Conservation (phyloP, 2,888 invertebrate species). For the Monopis laevigella region DNA sequence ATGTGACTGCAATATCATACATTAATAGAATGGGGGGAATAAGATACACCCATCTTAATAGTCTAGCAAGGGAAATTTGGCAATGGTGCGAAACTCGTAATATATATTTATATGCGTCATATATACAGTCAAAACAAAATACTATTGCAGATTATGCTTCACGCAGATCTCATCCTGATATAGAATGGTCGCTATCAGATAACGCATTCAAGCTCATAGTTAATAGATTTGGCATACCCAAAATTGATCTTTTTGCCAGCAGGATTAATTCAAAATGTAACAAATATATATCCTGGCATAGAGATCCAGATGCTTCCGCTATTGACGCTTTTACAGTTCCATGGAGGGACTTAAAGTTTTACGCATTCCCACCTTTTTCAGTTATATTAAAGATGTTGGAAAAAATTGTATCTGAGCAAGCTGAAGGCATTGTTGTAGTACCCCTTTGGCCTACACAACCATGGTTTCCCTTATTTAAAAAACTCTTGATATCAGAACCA, state of each 20-base stretch:
- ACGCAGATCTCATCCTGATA: no score
- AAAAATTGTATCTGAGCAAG: conserved; percentile 14
- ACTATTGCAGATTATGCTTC: background rate
- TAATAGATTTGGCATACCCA: no score
- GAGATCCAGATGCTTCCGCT: conserved; percentile 18
- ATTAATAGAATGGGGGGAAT: no score
- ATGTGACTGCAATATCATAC: no score
- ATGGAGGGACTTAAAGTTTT: conserved; percentile 16
- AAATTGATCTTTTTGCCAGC: no score
- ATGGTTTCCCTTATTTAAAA: no score
- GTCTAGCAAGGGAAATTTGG: no score
- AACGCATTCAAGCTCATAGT: no score
- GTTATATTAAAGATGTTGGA: conserved; percentile 13
- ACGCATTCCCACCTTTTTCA: conserved; percentile 21
- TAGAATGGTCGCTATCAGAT: no score
- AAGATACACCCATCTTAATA: no score
- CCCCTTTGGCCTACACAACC: conserved; percentile 18
- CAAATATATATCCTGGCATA: no score
- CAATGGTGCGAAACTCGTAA: background rate
- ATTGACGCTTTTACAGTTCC: conserved; percentile 18
- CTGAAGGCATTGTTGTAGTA: conserved; percentile 15
- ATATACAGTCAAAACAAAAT: background rate
- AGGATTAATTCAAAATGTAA: no score
- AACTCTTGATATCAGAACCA: conserved; percentile 8
- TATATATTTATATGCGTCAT: background rate